A percentile compares a stretch with the other conserved stretches of the same genome.
phyloP scores from a whole-genome alignment of 2,113 vertebrate species.

The Lophura nycthemera region DNA sequence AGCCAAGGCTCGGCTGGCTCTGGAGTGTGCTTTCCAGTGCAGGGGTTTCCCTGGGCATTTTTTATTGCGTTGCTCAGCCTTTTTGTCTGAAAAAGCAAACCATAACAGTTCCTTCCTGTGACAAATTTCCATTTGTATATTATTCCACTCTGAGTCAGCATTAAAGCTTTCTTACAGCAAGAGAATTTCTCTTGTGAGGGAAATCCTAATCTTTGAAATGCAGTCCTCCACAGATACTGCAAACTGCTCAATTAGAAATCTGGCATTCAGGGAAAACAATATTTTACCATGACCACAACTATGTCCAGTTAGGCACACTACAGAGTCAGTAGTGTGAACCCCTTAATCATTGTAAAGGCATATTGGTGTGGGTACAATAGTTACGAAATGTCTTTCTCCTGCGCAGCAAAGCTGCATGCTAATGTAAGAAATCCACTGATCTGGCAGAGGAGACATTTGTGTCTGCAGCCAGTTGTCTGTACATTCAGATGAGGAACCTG shows the following conservation, averaged over 20 bases:
- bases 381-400: neutral
- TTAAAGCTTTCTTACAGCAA: neutral
- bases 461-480: neutral
- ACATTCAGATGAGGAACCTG: neutral
- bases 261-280: neutral
- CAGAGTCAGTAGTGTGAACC: neutral
- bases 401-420: neutral
- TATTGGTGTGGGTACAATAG: neutral
- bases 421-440: neutral
- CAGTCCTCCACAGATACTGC: neutral
- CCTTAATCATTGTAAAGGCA: neutral
- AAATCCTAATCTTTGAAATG: neutral
- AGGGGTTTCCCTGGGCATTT: neutral
- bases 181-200: neutral
- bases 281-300: neutral
- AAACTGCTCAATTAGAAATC: neutral
- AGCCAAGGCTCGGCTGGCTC: neutral
- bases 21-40: neutral
- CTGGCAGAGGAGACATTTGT: neutral
- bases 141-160: neutral
- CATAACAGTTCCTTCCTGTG: neutral
- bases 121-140: neutral
- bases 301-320: neutral
- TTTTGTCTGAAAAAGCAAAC: neutral
- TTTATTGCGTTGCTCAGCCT: neutral